Conservation (phyloP, 2,113 vertebrate species). For the Lepisosteus osseus region DNA sequence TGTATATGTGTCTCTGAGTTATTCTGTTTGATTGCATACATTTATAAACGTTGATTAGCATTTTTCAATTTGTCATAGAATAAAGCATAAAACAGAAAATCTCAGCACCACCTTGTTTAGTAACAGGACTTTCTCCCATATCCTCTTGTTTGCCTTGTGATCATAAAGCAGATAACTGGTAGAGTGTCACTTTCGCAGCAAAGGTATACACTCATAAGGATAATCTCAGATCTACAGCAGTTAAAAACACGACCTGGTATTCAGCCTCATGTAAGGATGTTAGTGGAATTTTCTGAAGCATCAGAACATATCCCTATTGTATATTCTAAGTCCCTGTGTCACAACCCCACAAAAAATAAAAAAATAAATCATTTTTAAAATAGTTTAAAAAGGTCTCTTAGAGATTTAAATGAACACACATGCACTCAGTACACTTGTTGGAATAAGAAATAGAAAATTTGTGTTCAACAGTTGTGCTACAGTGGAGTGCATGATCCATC, state of each 20-base stretch:
- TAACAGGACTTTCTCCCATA: not conserved
- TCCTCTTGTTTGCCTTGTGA: constrained; percentile 3
- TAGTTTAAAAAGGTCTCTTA: too few relatives aligned
- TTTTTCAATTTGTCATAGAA: not conserved
- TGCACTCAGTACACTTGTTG: too few relatives aligned
- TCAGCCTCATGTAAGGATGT: constrained; percentile 35
- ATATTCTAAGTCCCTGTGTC: constrained; percentile 51
- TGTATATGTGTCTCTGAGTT: too few relatives aligned
- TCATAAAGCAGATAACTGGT: constrained; percentile 10
- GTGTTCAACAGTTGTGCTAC: too few relatives aligned
- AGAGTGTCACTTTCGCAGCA: constrained; percentile 1
- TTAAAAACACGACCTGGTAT: constrained; percentile 41
- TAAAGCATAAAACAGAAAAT: not conserved
- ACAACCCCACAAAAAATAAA: too few relatives aligned
- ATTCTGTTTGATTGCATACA: too few relatives aligned
- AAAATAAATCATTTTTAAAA: too few relatives aligned
- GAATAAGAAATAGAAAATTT: too few relatives aligned
- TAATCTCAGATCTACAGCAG: constrained; percentile 6
- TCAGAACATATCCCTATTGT: constrained; percentile 55
- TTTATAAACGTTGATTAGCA: too few relatives aligned
- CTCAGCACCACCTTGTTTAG: not conserved
- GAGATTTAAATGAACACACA: too few relatives aligned
- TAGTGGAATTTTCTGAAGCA: constrained; percentile 28
- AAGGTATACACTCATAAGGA: constrained; percentile 29
- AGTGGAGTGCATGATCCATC: too few relatives aligned